These are phyloP conservation scores for Rhimphoctona megacephalus DNA, from an alignment of 2,888 invertebrate genomes.

Conservation along the genomic window DNA sequence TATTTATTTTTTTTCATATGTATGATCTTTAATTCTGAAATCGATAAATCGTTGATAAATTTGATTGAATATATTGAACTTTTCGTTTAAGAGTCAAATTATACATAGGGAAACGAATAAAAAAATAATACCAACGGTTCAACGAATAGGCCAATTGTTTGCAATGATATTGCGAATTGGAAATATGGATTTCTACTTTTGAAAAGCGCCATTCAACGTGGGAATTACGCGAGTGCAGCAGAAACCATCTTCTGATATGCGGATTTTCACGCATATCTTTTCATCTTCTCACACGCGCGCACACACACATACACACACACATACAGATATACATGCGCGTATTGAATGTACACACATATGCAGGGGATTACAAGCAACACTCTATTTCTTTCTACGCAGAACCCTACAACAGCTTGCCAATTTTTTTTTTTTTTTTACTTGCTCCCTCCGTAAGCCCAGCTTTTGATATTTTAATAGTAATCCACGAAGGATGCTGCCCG, in stretches of 20 bases:
- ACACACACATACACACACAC: too few relatives aligned
- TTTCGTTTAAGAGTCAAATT: neutral
- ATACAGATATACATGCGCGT: neutral
- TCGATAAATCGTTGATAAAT: neutral
- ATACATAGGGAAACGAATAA: neutral
- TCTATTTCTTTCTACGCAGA: constrained; percentile 43
- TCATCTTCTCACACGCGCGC: constrained; percentile 3
- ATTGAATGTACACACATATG: neutral
- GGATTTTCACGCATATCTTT: constrained; percentile 41
- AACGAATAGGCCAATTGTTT: constrained; percentile 6
- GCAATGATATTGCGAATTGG: neutral
- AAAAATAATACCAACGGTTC: neutral
- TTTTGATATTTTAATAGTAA: constrained; percentile 60
- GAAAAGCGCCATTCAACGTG: constrained; percentile 15
- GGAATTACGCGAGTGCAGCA: constrained; percentile 33
- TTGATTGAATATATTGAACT: neutral
- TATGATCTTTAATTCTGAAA: neutral
- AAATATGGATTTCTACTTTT: constrained; percentile 7
- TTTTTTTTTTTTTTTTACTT: constrained; percentile 34
- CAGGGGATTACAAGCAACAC: constrained; percentile 44
- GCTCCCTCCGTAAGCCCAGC: constrained; percentile 16
- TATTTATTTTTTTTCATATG: neutral
- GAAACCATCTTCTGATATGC: constrained; percentile 30
- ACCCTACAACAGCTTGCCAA: constrained; percentile 28
- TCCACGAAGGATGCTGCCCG: constrained; percentile 29